Evolutionary conservation across 64 coral and sea anemone genomes (phyloP).

Genomic region (Porites lutea): DNA sequence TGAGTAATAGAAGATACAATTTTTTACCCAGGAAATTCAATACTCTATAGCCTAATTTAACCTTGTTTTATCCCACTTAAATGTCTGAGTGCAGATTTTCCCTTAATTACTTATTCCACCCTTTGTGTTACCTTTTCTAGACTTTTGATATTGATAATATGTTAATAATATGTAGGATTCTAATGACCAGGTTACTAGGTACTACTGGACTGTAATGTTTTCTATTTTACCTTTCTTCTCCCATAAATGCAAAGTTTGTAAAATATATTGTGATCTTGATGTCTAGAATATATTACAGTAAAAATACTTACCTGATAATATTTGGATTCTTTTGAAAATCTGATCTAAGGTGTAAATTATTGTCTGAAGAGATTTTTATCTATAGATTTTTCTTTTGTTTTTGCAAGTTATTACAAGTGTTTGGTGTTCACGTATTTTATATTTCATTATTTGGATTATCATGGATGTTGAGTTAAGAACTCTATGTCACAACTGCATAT

Average conservation of each 20-base stretch:
- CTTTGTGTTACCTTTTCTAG: neutral
- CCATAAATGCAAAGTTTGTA: too few species aligned
- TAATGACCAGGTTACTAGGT: neutral
- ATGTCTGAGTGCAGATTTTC: neutral
- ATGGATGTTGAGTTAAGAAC: neutral
- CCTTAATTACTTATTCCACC: neutral
- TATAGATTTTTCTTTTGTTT: neutral
- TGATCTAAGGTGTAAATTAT: too few species aligned
- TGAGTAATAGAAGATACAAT: neutral
- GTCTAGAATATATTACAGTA: too few species aligned
- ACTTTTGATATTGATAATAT: neutral
- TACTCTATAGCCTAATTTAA: too few species aligned
- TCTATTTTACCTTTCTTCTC: too few species aligned
- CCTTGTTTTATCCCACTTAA: neutral
- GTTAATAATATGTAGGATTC: slow-evolving; percentile 22
- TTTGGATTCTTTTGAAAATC: too few species aligned
- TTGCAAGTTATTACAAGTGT: neutral
- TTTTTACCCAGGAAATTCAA: too few species aligned
- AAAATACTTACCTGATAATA: too few species aligned
- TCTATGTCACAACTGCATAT: neutral
- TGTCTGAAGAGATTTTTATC: neutral
- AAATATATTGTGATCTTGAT: too few species aligned
- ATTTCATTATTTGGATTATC: neutral
- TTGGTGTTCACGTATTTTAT: neutral
- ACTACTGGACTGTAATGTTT: too few species aligned